These are phyloP conservation scores for Fragum fragum DNA, from an alignment of 2,888 invertebrate genomes.

Conservation along the genomic window DNA sequence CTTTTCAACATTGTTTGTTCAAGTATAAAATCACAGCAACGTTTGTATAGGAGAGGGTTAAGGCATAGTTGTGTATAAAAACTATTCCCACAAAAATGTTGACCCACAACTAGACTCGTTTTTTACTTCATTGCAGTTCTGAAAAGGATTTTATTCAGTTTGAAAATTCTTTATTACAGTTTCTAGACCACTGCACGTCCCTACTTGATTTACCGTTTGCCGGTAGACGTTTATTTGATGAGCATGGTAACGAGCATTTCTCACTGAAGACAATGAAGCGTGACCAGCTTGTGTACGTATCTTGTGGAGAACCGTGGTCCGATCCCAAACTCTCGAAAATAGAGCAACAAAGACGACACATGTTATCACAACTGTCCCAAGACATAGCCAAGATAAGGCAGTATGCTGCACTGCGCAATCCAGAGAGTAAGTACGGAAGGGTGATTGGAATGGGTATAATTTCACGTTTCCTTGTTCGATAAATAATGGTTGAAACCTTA, in stretches of 20 bases:
- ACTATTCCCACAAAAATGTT: no score
- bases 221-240: conserved; percentile 85
- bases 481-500: no score
- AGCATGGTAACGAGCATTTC: conserved; percentile 85
- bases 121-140: no score
- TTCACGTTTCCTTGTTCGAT: no score
- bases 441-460: no score
- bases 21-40: no score
- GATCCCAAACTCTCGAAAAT: conserved; percentile 84
- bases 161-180: conserved; percentile 80
- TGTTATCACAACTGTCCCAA: conserved; percentile 84
- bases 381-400: conserved; percentile 85
- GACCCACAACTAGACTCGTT: no score
- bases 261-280: conserved; percentile 80
- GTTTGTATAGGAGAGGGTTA: no score
- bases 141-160: no score
- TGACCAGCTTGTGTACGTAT: conserved; percentile 84
- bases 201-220: conserved; percentile 85
- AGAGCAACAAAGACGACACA: conserved; percentile 84
- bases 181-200: conserved; percentile 85
- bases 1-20: no score
- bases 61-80: no score
- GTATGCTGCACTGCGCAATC: conserved; percentile 83
- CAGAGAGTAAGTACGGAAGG: conserved; percentile 83
- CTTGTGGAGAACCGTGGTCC: conserved; percentile 86